Percentiles rank a stretch among this genome's conserved stretches.
Conservation (phyloP, 2,888 invertebrate genomes). For the Theodoxus fluviatilis region DNA sequence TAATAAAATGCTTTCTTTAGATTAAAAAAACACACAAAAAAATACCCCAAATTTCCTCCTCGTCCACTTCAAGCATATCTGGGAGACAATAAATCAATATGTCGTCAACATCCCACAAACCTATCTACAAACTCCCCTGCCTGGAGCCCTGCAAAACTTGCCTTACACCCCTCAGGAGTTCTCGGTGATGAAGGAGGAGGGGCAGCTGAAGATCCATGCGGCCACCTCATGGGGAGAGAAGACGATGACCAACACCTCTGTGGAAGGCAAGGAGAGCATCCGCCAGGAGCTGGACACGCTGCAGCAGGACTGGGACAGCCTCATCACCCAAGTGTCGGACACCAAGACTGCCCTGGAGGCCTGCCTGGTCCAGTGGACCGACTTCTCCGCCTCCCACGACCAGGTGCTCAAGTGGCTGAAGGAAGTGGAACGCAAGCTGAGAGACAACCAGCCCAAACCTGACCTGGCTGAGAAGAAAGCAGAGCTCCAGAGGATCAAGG, state of each 20-base stretch:
- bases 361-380: conserved; percentile 88
- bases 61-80: too few relatives aligned
- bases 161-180: conserved; percentile 74
- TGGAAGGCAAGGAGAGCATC: conserved; percentile 84
- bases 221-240: conserved; percentile 90
- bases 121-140: too few relatives aligned
- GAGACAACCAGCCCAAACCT: conserved; percentile 53
- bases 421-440: conserved; percentile 84
- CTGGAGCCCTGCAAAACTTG: too few relatives aligned
- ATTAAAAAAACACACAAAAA: too few relatives aligned
- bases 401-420: conserved; percentile 95
- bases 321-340: conserved; percentile 86
- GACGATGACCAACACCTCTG: conserved; percentile 88
- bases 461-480: conserved; percentile 63
- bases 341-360: conserved; percentile 87
- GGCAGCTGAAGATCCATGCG: conserved; percentile 85
- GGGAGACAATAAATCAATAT: too few relatives aligned
- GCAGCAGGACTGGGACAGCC: conserved; percentile 88
- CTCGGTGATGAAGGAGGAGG: conserved; percentile 89
- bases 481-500: conserved; percentile 60
- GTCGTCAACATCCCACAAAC: too few relatives aligned
- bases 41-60: too few relatives aligned
- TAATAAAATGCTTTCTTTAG: too few relatives aligned
- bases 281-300: conserved; percentile 82
- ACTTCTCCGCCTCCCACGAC: conserved; percentile 90